Base-by-base conservation (phyloP, 2,113 vertebrate species). In the Morphnarchus princeps region DNA sequence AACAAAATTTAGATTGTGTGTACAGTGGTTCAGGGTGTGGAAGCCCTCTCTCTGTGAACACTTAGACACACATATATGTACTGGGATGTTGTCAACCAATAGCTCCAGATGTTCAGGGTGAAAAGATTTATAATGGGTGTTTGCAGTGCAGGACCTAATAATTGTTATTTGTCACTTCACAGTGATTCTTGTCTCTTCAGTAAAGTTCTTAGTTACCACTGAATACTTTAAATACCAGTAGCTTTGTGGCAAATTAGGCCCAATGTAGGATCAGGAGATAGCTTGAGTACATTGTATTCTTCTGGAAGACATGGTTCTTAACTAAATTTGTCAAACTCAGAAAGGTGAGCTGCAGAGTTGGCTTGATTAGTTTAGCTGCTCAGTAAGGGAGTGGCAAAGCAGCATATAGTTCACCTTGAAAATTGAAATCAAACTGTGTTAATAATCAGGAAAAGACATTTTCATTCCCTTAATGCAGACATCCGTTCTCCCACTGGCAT, bases 11-110 rank as follows among this genome's bases (percentile, higher is more conserved):
- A 49, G 38, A 3, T 45, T 8, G 6, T 31, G 31, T 50, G 32
- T 72, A 7, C 20, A 13, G 3, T 43, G 52, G 28, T 70, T 66
- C 49, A 1, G 2, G 18, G 67, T 43, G 21, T 31, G 52, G 63
- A 81, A 74, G 19, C 36, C 40, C 25, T 32, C 29, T 87, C 43
- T 70, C 40, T 66, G 26, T 54, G 54, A 45, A 28, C 25, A 6
- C 8, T 13, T 13, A 22, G 42, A 36, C 74, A 73, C 21, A 11
- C 4, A 0, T 9, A 3, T 17, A 0, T 14, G 17, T 49, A 3
- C 25, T 79, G 54, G 40, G 49, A 14, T 87, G 61, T 50, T 83
- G 18, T 25, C 3, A 4, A 5, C 59, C 43, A n/a, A 9, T 16
- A 71, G 86, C 34, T 91, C 36, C 52, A 63, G 43, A 24, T 84